A percentile compares a stretch with the other conserved stretches of the same genome.
Conservation (phyloP, 2,888 invertebrate genomes). For the Phyllotreta striolata region DNA sequence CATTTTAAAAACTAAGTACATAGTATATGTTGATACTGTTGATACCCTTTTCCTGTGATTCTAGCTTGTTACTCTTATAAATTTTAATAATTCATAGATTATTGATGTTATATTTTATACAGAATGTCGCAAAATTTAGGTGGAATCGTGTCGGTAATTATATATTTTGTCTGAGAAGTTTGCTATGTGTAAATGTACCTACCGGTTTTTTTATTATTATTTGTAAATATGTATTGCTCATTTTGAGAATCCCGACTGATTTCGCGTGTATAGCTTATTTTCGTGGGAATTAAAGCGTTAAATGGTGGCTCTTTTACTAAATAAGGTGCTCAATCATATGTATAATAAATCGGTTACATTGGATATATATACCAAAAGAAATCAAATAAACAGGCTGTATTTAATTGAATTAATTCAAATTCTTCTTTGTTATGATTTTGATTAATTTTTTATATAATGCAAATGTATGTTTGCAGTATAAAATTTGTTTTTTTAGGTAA, state of each 20-base stretch:
- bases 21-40: constrained; percentile 30
- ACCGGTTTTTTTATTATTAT: neutral
- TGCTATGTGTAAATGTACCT: constrained; percentile 3
- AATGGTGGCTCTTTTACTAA: constrained; percentile 1
- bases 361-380: constrained; percentile 4
- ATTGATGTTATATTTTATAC: constrained; percentile 44
- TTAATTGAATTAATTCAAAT: neutral
- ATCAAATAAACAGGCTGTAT: constrained; percentile 17
- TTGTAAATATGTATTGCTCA: constrained; percentile 30
- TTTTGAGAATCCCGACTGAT: constrained; percentile 39
- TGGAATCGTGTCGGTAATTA: neutral
- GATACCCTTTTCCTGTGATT: constrained; percentile 57
- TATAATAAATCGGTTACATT: constrained; percentile 9
- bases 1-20: constrained; percentile 3
- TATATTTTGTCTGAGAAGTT: neutral
- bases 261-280: constrained; percentile 20
- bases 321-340: constrained; percentile 14
- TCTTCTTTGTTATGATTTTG: too few species aligned
- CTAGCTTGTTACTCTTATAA: constrained; percentile 58
- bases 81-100: constrained; percentile 50
- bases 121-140: constrained; percentile 4
- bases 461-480: too few species aligned
- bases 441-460: too few species aligned
- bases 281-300: neutral
- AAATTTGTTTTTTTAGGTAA: too few species aligned